A percentile compares a stretch with the other conserved stretches of the same genome.
These are phyloP conservation scores for Brachionus asplanchnoidis DNA, from an alignment of 1,140 invertebrate genomes.

Conservation along the genomic window DNA sequence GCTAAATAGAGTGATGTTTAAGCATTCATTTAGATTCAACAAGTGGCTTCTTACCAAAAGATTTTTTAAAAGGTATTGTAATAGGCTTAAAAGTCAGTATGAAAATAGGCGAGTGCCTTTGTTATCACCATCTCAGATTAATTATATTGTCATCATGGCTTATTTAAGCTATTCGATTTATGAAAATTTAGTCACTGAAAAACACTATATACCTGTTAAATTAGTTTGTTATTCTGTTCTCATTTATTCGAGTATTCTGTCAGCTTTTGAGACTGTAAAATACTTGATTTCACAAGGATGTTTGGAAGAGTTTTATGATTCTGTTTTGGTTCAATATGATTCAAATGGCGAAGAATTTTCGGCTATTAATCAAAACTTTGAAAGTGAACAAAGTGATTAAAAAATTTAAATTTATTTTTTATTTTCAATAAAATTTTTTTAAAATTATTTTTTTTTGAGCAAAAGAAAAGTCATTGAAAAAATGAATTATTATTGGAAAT, in stretches of 20 bases:
- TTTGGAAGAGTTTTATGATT: conserved; percentile 8
- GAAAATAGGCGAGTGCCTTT: neutral
- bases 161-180: conserved; percentile 9
- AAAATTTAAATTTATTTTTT: neutral
- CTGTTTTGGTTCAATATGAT: neutral
- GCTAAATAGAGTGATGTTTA: neutral
- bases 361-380: neutral
- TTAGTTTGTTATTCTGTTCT: conserved; percentile 37
- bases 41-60: neutral
- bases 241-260: conserved; percentile 27
- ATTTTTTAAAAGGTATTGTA: neutral
- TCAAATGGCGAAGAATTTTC: neutral
- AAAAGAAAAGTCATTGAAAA: neutral
- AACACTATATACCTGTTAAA: conserved; percentile 24
- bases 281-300: conserved; percentile 5
- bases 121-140: conserved; percentile 2
- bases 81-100: neutral
- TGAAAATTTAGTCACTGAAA: conserved; percentile 34
- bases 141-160: conserved; percentile 12
- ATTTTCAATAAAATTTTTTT: neutral
- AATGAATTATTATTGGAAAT: neutral
- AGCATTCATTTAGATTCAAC: neutral
- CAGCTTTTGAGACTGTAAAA: conserved; percentile 23
- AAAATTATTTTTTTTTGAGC: neutral
- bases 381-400: neutral